Evolutionary conservation across 2,888 invertebrate species (phyloP), one percentile per base, ranked within the genome.

Genomic region (Hyalella azteca): DNA sequence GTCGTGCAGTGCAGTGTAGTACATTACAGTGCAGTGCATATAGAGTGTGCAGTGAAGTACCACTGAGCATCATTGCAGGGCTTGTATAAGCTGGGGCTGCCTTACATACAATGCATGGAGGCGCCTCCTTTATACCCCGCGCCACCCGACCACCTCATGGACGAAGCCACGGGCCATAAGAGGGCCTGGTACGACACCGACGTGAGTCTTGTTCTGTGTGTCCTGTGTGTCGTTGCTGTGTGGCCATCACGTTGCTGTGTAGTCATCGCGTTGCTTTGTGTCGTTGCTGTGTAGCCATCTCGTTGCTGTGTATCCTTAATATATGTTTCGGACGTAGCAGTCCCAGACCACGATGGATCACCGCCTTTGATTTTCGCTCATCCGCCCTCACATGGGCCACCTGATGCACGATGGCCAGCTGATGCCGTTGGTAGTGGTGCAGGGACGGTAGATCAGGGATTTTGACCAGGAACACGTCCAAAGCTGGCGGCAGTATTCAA

Each of bases 1-100:
- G n/a, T n/a, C n/a, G n/a, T n/a, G n/a, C n/a, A n/a, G n/a, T n/a
- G n/a, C n/a, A n/a, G n/a, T n/a, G n/a, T n/a, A n/a, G n/a, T n/a
- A n/a, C n/a, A n/a, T n/a, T n/a, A n/a, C n/a, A n/a, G n/a, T n/a
- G n/a, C n/a, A n/a, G n/a, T n/a, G n/a, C n/a, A n/a, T n/a, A n/a
- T n/a, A n/a, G n/a, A n/a, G n/a, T n/a, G n/a, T n/a, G n/a, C n/a
- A n/a, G n/a, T n/a, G n/a, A n/a, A n/a, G n/a, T n/a, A n/a, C n/a
- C n/a, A n/a, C n/a, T n/a, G n/a, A n/a, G 54, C 36, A 66, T 36
- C 66, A 29, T 66, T 66, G 32, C 66, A 66, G 66, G 66, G 66
- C 36, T 32, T 36, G 19, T 66, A 66, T 66, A 66, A 66, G 66
- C 66, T 66, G 36, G 66, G 66, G 19, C 66, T 66, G 66, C 66